Evolutionary conservation across 2,888 invertebrate genomes (phyloP).

Genomic region (Crematogaster levior): DNA sequence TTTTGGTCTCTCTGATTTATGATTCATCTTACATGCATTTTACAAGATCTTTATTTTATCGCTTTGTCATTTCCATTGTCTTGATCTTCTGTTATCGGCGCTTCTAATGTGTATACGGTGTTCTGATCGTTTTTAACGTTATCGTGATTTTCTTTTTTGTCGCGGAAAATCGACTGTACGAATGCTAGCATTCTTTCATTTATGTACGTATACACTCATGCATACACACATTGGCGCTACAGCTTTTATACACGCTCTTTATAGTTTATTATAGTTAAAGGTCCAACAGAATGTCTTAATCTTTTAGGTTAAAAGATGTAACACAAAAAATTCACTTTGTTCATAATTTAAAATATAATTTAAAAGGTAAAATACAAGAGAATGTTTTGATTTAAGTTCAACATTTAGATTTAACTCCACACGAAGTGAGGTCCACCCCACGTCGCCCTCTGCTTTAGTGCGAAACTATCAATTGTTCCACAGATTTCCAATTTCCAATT

Average conservation of each 20-base stretch:
- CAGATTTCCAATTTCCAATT: too few relatives aligned
- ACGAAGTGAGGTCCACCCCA: too few relatives aligned
- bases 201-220: too few relatives aligned
- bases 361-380: background rate
- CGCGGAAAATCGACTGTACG: conserved; percentile 29
- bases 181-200: conserved; percentile 45
- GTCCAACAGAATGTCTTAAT: background rate
- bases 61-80: background rate
- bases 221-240: background rate
- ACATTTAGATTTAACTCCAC: too few relatives aligned
- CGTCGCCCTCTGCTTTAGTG: too few relatives aligned
- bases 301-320: background rate
- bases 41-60: background rate
- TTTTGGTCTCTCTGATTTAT: conserved; percentile 2
- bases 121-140: background rate
- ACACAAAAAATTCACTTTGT: too few relatives aligned
- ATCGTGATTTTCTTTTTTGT: background rate
- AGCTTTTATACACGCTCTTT: background rate
- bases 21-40: background rate
- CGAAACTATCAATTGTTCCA: too few relatives aligned
- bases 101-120: background rate
- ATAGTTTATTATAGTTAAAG: background rate
- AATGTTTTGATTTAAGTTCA: background rate
- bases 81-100: background rate
- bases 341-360: too few relatives aligned